phyloP scores from a whole-genome alignment of 2,888 invertebrate genomes.

The Pachycephus smyrnensis region DNA sequence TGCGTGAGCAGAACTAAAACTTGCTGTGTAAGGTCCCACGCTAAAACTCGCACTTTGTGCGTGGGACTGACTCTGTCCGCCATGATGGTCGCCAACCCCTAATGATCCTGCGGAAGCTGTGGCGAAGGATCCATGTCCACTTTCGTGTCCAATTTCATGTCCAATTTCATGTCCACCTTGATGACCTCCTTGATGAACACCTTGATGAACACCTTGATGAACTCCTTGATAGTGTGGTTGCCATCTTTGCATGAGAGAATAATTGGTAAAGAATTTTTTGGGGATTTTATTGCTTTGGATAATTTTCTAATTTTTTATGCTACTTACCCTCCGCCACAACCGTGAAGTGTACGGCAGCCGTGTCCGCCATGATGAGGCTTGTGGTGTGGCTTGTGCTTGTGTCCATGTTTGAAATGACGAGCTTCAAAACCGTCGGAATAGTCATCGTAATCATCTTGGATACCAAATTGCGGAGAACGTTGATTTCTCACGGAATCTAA shows the following conservation, averaged over 20 bases:
- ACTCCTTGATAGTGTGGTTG: not conserved
- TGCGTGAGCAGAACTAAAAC: conserved; percentile 49
- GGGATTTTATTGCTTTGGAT: not conserved
- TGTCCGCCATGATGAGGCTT: conserved; percentile 26
- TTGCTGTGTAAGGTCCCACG: conserved; percentile 54
- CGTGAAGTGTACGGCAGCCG: conserved; percentile 33
- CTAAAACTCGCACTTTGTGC: conserved; percentile 53
- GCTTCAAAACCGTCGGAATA: conserved; percentile 12
- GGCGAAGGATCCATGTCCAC: conserved; percentile 43
- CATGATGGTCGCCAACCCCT: conserved; percentile 32
- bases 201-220: not conserved
- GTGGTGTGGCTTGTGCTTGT: conserved; percentile 31
- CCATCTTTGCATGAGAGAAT: not conserved
- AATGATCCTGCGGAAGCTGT: conserved; percentile 46
- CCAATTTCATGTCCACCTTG: not conserved
- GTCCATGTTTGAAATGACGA: conserved; percentile 31
- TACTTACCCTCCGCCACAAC: conserved; percentile 36
- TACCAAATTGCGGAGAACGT: conserved; percentile 41
- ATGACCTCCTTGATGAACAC: not conserved
- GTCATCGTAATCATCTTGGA: conserved; percentile 34
- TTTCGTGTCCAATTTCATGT: conserved; percentile 12
- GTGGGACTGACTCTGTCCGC: conserved; percentile 43
- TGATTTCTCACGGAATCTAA: conserved; percentile 23
- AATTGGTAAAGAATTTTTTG: not conserved
- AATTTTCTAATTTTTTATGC: not conserved